Evolutionary conservation across 2,113 vertebrate genomes (phyloP).

Genomic region (Cynopterus brachyotis): DNA sequence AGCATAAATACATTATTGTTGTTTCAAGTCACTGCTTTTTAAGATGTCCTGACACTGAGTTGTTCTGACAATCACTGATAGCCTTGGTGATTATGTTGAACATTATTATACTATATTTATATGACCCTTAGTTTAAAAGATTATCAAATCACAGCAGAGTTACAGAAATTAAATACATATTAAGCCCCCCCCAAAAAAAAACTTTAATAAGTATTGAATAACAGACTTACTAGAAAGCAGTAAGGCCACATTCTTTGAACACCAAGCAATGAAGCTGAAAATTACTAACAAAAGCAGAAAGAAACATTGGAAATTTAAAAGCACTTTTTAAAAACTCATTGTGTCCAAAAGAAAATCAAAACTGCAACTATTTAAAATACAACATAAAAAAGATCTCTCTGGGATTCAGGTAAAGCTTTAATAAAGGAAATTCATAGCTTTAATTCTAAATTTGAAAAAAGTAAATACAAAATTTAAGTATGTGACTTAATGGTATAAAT

Average conservation of each 20-base stretch:
- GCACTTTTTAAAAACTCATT: neutral
- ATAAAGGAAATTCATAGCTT: neutral
- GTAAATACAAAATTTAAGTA: conserved; percentile 21
- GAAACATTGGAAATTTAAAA: conserved; percentile 33
- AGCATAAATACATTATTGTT: neutral
- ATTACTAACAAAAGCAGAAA: conserved; percentile 22
- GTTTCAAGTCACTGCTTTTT: neutral
- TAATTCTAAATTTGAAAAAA: conserved; percentile 6
- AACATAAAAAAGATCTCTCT: neutral
- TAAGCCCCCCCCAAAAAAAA: neutral
- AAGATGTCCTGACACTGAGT: neutral
- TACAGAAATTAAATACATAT: neutral
- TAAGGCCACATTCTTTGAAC: neutral
- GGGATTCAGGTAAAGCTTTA: neutral
- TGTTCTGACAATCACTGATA: neutral
- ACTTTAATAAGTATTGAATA: neutral
- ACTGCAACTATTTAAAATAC: neutral
- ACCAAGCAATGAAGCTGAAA: neutral
- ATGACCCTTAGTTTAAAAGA: conserved; percentile 22
- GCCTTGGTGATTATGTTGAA: neutral
- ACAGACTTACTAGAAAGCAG: neutral
- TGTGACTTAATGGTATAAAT: neutral
- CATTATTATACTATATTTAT: neutral
- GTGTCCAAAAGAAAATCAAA: conserved; percentile 24
- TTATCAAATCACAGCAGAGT: neutral